Evolutionary conservation across 64 coral and sea anemone species (phyloP).

Genomic region (Astreopora myriophthalma): DNA sequence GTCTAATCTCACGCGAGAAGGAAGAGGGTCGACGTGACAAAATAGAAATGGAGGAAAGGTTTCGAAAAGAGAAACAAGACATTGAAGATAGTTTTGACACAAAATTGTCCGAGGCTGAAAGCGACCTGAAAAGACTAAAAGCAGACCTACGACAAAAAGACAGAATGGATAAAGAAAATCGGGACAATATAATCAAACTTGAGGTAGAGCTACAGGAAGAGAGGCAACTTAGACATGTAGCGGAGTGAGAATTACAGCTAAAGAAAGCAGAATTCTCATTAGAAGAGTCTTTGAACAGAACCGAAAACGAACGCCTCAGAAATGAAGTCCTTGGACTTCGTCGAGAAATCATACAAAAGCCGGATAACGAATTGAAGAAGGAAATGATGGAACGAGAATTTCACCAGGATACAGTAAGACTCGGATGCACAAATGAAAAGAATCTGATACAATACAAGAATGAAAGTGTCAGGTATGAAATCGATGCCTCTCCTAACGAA

Average conservation of each 20-base stretch:
- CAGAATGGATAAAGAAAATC: slow-evolving; percentile 39
- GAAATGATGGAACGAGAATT: background rate
- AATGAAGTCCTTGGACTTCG: slow-evolving; percentile 49
- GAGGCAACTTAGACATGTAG: slow-evolving; percentile 5
- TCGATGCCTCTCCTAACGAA: slow-evolving; percentile 60
- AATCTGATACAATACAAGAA: slow-evolving; percentile 60
- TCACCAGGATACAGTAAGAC: background rate
- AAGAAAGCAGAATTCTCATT: slow-evolving; percentile 3
- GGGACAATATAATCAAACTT: slow-evolving; percentile 27
- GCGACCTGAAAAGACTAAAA: slow-evolving; percentile 34
- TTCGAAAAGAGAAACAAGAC: slow-evolving; percentile 58
- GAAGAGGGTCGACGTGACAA: slow-evolving; percentile 30
- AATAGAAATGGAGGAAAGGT: slow-evolving; percentile 23
- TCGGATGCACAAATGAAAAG: slow-evolving; percentile 8
- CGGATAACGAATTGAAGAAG: background rate
- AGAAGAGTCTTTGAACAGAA: slow-evolving; percentile 10
- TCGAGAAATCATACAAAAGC: slow-evolving; percentile 63
- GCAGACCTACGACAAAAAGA: slow-evolving; percentile 60
- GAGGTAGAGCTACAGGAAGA: slow-evolving; percentile 59
- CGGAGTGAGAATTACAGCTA: slow-evolving; percentile 26
- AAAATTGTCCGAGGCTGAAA: slow-evolving; percentile 57
- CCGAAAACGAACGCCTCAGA: slow-evolving; percentile 62
- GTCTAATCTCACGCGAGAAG: slow-evolving; percentile 37
- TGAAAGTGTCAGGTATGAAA: slow-evolving; percentile 66
- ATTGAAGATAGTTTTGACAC: slow-evolving; percentile 62